A percentile compares a stretch with the other conserved stretches of the same genome.
phyloP scores from a whole-genome alignment of 2,888 invertebrate species.

The Pilophorus perplexus region DNA sequence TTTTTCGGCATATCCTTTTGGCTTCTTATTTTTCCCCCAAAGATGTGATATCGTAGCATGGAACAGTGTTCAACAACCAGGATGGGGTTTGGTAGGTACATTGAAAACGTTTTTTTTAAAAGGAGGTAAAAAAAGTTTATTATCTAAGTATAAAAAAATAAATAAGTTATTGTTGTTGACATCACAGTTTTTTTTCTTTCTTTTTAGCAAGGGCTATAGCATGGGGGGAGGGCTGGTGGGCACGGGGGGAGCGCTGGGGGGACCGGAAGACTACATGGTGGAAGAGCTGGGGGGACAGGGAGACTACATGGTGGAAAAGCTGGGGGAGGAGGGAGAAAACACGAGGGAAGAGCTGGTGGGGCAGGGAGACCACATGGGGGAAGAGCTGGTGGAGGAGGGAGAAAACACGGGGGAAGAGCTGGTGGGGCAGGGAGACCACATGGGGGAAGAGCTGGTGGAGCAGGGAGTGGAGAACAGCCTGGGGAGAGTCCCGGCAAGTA shows the following conservation, averaged over 20 bases:
- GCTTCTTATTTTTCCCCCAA: no score
- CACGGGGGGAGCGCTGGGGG: neutral
- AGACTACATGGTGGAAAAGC: neutral
- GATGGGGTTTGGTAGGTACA: no score
- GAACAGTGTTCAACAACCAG: no score
- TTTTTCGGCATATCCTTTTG: no score
- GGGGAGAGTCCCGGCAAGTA: neutral
- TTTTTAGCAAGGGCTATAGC: neutral
- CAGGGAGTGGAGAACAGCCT: neutral
- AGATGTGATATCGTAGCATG: no score
- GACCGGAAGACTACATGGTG: no score
- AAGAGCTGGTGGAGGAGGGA: neutral
- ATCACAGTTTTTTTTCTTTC: no score
- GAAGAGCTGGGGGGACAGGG: neutral
- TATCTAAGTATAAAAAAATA: constrained; percentile 15
- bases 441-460: neutral
- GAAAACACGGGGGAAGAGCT: neutral
- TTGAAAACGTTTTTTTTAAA: neutral
- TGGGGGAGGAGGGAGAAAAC: no score
- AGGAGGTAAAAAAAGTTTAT: constrained; percentile 23
- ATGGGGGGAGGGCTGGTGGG: no score
- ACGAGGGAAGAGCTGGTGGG: neutral
- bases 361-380: neutral
- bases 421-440: neutral
- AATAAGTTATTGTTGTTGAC: constrained; percentile 6